Percentiles rank a stretch among this genome's conserved stretches.
Evolutionary conservation across 2,797 vertebrate genomes (phyloP).

Genomic region (Gallirallus australis): DNA sequence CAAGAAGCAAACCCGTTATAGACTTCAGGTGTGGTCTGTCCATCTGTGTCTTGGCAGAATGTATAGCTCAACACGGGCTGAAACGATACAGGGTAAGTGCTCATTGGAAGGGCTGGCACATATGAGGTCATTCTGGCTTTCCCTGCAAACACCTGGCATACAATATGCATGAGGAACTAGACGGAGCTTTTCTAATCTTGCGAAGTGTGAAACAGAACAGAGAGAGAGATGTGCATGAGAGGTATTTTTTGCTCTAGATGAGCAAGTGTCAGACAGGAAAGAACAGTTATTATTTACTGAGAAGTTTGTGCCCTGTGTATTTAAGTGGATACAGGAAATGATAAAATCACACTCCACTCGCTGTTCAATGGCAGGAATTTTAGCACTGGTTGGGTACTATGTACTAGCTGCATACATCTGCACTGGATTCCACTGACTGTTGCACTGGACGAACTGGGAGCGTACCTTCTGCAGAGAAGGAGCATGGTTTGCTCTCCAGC

Average conservation of each 20-base stretch:
- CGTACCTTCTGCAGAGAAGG: background rate
- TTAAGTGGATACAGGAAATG: background rate
- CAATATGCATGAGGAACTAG: background rate
- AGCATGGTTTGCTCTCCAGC: background rate
- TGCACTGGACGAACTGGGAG: background rate
- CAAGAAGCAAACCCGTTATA: background rate
- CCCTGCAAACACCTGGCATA: background rate
- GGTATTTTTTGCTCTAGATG: background rate
- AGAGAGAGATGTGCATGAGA: background rate
- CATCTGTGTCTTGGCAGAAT: constrained; percentile 22
- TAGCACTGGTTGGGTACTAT: background rate
- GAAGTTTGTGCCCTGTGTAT: background rate
- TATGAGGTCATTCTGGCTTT: constrained; percentile 38
- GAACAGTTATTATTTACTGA: background rate
- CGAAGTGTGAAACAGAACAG: background rate
- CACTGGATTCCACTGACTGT: background rate
- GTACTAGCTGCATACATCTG: background rate
- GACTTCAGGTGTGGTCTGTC: background rate
- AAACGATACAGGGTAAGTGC: background rate
- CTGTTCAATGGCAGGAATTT: background rate
- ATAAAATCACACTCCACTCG: background rate
- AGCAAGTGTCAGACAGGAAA: background rate
- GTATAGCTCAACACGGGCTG: background rate
- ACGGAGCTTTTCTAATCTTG: background rate
- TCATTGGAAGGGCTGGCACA: background rate